A percentile compares a stretch with the other conserved stretches of the same genome.
These are phyloP conservation scores for Halocaridina rubra DNA, from an alignment of 2,888 invertebrate genomes.

Conservation along the genomic window DNA sequence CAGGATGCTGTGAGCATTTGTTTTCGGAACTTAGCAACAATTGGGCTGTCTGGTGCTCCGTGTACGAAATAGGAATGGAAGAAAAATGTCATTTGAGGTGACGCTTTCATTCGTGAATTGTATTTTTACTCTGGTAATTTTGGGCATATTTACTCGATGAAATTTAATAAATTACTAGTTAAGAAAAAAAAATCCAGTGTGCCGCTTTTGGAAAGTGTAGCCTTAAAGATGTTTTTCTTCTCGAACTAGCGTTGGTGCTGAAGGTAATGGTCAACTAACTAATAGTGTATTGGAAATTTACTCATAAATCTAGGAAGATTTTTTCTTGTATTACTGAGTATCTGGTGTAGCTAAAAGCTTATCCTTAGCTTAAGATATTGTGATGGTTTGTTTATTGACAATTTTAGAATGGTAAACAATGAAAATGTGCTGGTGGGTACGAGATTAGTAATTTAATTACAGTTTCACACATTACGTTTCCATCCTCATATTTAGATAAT, in stretches of 20 bases:
- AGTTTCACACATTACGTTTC: neutral
- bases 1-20: slow-evolving; percentile 47
- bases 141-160: too few relatives aligned
- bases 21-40: slow-evolving; percentile 23
- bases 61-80: neutral
- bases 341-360: slow-evolving; percentile 14
- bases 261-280: neutral
- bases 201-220: too few relatives aligned
- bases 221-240: slow-evolving; percentile 14
- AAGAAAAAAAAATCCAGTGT: too few relatives aligned
- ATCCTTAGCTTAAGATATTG: neutral
- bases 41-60: neutral
- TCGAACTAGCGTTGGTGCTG: slow-evolving; percentile 43
- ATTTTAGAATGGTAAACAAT: neutral
- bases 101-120: neutral
- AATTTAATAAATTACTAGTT: too few relatives aligned
- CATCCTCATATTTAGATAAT: neutral
- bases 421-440: neutral
- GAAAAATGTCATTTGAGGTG: neutral
- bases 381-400: neutral
- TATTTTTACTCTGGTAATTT: too few relatives aligned
- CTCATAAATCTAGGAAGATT: too few relatives aligned
- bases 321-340: neutral
- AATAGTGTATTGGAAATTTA: too few relatives aligned
- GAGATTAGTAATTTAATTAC: neutral